phyloP scores from a whole-genome alignment of 1,140 invertebrate genomes.

The Saccostrea echinata region DNA sequence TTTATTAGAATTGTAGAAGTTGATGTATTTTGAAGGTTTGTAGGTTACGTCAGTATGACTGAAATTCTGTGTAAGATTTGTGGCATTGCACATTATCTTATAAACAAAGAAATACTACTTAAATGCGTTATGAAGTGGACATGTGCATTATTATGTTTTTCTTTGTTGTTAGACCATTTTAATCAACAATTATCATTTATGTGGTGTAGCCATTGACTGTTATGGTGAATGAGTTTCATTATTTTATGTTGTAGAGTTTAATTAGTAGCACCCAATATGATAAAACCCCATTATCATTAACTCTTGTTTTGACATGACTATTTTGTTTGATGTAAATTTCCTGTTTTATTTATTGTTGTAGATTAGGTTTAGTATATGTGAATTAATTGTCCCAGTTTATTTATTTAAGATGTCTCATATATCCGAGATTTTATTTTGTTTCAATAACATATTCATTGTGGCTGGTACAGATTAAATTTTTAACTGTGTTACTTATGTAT shows the following conservation, averaged over 20 bases:
- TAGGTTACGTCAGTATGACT: not conserved
- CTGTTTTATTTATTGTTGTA: not conserved
- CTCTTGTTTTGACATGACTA: not conserved
- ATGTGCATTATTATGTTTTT: not conserved
- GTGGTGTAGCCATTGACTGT: not conserved
- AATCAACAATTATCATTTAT: not conserved
- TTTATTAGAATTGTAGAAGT: not conserved
- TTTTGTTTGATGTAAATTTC: conserved; percentile 1
- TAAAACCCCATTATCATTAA: not conserved
- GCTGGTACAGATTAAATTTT: too few relatives aligned
- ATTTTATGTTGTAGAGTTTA: not conserved
- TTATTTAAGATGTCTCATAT: not conserved
- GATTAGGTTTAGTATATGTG: not conserved
- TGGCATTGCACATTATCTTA: not conserved
- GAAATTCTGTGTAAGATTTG: not conserved
- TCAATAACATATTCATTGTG: too few relatives aligned
- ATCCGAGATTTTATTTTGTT: not conserved
- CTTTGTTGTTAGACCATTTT: too few relatives aligned
- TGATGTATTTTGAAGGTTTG: not conserved
- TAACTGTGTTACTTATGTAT: too few relatives aligned
- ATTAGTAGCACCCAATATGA: not conserved
- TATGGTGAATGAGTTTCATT: not conserved
- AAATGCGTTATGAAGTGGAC: not conserved
- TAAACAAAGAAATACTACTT: not conserved
- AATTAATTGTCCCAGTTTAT: not conserved